Percentiles rank a stretch among this genome's conserved stretches.
phyloP scores from a whole-genome alignment of 2,113 vertebrate genomes.

The Collichthys lucidus region DNA sequence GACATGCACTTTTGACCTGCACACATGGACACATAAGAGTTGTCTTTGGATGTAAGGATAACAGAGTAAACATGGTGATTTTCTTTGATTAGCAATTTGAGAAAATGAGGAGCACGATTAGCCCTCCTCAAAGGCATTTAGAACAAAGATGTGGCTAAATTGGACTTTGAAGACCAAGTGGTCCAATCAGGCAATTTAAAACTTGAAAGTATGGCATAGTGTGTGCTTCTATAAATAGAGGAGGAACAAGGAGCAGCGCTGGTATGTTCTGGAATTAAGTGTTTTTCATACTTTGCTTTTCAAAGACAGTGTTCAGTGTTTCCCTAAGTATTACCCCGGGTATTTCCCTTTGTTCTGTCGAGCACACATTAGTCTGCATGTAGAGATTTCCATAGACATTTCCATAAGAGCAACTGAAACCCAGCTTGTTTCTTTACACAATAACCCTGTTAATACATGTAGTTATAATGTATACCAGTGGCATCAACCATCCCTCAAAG shows the following conservation, averaged over 20 bases:
- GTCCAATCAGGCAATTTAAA: conserved; percentile 51
- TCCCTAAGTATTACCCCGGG: conserved; percentile 38
- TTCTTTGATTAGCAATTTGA: conserved; percentile 81
- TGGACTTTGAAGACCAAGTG: conserved; percentile 57
- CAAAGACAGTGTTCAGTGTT: conserved; percentile 53
- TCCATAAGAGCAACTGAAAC: conserved; percentile 83
- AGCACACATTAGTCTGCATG: conserved; percentile 62
- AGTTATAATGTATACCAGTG: conserved; percentile 36
- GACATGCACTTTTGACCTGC: conserved; percentile 62
- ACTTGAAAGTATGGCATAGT: conserved; percentile 64
- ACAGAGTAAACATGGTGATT: conserved; percentile 74
- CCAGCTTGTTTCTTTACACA: conserved; percentile 57
- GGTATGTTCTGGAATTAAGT: conserved; percentile 40
- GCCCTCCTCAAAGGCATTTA: conserved; percentile 74
- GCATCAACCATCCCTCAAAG: conserved; percentile 21
- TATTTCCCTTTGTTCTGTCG: conserved; percentile 66
- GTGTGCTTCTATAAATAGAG: conserved; percentile 40
- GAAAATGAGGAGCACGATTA: conserved; percentile 69
- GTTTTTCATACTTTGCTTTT: conserved; percentile 45
- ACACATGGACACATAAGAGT: conserved; percentile 49
- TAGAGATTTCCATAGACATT: conserved; percentile 82
- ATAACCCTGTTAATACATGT: conserved; percentile 53
- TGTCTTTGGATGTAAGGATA: conserved; percentile 34
- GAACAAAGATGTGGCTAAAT: conserved; percentile 74
- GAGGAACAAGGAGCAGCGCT: conserved; percentile 3